Conservation (phyloP, 2,113 vertebrate species). For the Indicator indicator region DNA sequence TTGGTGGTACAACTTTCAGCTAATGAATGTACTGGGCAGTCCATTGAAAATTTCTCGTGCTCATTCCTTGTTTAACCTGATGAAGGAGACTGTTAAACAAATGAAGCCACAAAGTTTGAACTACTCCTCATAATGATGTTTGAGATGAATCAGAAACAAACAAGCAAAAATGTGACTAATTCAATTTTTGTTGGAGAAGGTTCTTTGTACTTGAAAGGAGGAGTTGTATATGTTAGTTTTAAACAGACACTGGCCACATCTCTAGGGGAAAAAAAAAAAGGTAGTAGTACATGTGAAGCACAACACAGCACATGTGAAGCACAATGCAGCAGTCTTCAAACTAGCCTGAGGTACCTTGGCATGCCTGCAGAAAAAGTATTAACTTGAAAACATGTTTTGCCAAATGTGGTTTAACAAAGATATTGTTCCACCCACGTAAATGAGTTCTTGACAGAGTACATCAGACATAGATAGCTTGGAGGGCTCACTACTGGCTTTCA, state of each 20-base stretch:
- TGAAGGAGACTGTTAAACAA: neutral
- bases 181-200: neutral
- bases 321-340: neutral
- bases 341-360: neutral
- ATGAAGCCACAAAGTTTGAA: neutral
- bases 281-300: neutral
- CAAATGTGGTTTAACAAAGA: neutral
- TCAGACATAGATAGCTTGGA: neutral
- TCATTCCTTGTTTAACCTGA: neutral
- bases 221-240: neutral
- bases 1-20: neutral
- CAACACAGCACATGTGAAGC: neutral
- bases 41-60: neutral
- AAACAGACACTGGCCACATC: neutral
- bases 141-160: neutral
- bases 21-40: neutral
- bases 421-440: neutral
- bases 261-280: neutral
- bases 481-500: neutral
- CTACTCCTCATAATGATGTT: accelerated
- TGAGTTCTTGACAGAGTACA: neutral
- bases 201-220: neutral
- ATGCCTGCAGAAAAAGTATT: neutral
- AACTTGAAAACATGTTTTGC: neutral
- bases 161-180: neutral